Base-by-base conservation (phyloP, 2,113 vertebrate species). In the Oplegnathus fasciatus region DNA sequence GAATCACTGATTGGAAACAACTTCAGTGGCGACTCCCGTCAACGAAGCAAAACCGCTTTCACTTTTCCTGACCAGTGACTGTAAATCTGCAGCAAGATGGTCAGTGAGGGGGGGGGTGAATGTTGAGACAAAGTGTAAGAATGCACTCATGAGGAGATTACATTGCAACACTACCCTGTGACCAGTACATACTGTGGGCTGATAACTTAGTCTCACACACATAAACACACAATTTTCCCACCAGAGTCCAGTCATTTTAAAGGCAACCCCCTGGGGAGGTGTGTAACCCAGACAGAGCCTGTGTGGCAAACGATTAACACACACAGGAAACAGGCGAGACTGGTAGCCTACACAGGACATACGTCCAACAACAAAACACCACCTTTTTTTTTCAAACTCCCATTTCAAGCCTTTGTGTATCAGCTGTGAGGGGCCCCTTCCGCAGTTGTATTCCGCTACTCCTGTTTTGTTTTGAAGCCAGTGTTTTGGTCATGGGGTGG, bases 321-420 rank as follows among this genome's bases (percentile, higher is more conserved):
- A 86, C 83, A 92, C 93, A 94, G 94, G 93, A 95, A 95, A 84
- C 91, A 88, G 94, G 74, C 90, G 75, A 93, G 92, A 95, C 94
- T 82, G 73, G 89, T 75, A 81, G 92, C 89, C 91, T 65, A 77
- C 86, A 93, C 90, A 90, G 92, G 91, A 94, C 90, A 92, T 83
- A 80, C 50, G 55, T 83, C 86, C 86, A 86, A 85, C 75, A 93
- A 90, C 85, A 92, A 90, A 92, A 92, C 86, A 80, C 70, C n/a
- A 20, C 24, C 13, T 75, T 85, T 78, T 85, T 77, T 89, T 70
- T 77, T 44, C 10, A 48, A 67, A 32, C 54, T 60, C 60, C 84
- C 78, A 65, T 92, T 89, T 90, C 90, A 89, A 89, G 75, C 79
- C 82, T 92, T 92, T 93, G 91, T 88, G 80, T 66, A 85, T 92